A percentile compares a stretch with the other conserved stretches of the same genome.
phyloP scores from a whole-genome alignment of 2,888 invertebrate genomes.

The Cylindroiulus punctatus region DNA sequence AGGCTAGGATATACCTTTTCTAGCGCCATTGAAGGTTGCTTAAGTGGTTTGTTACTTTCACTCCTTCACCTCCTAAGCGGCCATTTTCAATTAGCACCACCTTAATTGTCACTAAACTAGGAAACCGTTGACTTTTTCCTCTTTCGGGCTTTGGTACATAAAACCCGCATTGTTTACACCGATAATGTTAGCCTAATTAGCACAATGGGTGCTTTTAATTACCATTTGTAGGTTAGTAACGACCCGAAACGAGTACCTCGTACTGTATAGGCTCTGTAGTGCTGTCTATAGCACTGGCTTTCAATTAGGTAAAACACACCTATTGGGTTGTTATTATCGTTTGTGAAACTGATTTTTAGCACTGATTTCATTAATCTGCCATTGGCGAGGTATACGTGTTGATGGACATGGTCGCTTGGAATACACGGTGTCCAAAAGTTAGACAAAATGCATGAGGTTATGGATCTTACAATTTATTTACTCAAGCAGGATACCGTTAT shows the following conservation, averaged over 20 bases:
- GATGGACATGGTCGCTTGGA: no score
- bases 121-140: constrained; percentile 5
- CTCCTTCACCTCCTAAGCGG: not conserved
- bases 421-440: no score
- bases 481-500: no score
- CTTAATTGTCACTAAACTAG: constrained; percentile 21
- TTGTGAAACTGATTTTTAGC: not conserved
- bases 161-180: constrained; percentile 12
- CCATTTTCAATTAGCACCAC: constrained; percentile 14
- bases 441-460: no score
- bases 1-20: not conserved
- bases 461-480: no score
- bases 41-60: constrained; percentile 42
- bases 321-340: not conserved
- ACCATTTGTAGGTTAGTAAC: not conserved
- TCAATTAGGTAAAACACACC: not conserved
- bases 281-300: not conserved
- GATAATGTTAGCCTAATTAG: constrained; percentile 23
- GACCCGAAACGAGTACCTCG: not conserved
- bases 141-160: not conserved
- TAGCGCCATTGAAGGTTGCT: not conserved
- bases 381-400: no score
- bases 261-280: not conserved
- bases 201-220: constrained; percentile 21
- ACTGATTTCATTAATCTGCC: no score